Evolutionary conservation across 2,113 vertebrate genomes (phyloP), one percentile per base, ranked within the genome.

Genomic region (Siniperca chuatsi): DNA sequence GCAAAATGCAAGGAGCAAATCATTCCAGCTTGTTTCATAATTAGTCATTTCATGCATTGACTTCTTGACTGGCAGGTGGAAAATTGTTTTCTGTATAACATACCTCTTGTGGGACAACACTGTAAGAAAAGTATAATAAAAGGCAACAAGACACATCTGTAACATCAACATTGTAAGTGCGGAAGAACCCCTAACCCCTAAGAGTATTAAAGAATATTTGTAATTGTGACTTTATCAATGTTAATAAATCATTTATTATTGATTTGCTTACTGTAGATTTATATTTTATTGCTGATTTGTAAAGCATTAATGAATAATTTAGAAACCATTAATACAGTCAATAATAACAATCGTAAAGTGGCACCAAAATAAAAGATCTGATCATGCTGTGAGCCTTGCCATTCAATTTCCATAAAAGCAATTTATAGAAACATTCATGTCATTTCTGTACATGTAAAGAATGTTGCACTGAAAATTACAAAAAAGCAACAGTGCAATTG

Each of bases 51-150:
- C 61, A 89, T 75, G 72, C 86, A 35, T 50, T 84, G 76, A 77
- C 71, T 75, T 91, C 58, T 25, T 90, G 92, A 90, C 40, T 70
- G 87, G 50, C 80, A 77, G 80, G 58, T 62, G 35, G 64, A 42
- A 90, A 86, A 87, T 84, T 37, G 61, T 72, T 90, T 88, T 88
- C 23, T 72, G 71, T 81, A 37, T 4, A 72, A 88, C 58, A 84
- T 20, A 48, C 18, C n/a, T 65, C 54, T 72, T 15, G 21, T 48
- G 40, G 42, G 52, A 82, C 48, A 76, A 35, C 46, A 23, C 29
- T 46, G 35, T 52, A 11, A 62, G 40, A 57, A 48, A 68, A 60
- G 2, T 18, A 33, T 82, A 37, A 52, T 52, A 21, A 60, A 58
- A 57, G 13, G 29, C 40, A 78, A 33, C 29, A 55, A 42, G 50